Conservation (phyloP, 2,797 vertebrate genomes). For the Sandelia bainsii region DNA sequence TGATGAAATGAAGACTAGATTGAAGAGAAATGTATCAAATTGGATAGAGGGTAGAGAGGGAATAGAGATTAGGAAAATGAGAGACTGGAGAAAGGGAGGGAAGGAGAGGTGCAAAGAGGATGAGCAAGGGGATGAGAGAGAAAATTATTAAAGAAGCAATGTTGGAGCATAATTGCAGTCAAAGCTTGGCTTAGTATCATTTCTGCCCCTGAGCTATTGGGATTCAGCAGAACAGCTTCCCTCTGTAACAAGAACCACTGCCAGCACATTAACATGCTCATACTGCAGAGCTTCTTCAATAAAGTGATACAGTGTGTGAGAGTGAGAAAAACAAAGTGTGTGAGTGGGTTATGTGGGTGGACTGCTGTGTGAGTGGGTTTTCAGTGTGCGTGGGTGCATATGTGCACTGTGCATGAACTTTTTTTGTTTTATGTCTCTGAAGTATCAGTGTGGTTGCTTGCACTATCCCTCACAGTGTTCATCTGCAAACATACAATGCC, state of each 20-base stretch:
- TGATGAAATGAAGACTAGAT: slow-evolving; percentile 22
- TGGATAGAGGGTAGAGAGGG: slow-evolving; percentile 30
- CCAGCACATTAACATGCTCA: slow-evolving; percentile 73
- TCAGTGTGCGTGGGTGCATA: slow-evolving; percentile 36
- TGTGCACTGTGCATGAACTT: slow-evolving; percentile 40
- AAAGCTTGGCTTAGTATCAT: slow-evolving; percentile 65
- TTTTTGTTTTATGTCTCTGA: slow-evolving; percentile 32
- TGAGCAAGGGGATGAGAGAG: slow-evolving; percentile 55
- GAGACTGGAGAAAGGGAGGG: slow-evolving; percentile 30
- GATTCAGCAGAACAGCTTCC: slow-evolving; percentile 59
- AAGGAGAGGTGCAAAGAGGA: slow-evolving; percentile 52
- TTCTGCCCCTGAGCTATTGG: slow-evolving; percentile 63
- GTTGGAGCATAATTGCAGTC: slow-evolving; percentile 62
- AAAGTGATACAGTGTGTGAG: slow-evolving; percentile 49
- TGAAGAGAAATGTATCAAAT: slow-evolving; percentile 40
- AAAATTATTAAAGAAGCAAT: slow-evolving; percentile 59
- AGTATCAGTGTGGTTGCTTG: slow-evolving; percentile 13
- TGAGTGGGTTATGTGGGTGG: slow-evolving; percentile 44
- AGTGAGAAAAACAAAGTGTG: slow-evolving; percentile 42
- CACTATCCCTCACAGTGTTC: slow-evolving; percentile 19
- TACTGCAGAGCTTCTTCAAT: slow-evolving; percentile 64
- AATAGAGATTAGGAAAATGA: slow-evolving; percentile 54
- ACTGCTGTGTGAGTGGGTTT: slow-evolving; percentile 51
- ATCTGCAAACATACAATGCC: slow-evolving; percentile 37
- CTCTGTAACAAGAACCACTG: slow-evolving; percentile 61